Conservation (phyloP, 2,113 vertebrate species). For the Spheniscus mendiculus region DNA sequence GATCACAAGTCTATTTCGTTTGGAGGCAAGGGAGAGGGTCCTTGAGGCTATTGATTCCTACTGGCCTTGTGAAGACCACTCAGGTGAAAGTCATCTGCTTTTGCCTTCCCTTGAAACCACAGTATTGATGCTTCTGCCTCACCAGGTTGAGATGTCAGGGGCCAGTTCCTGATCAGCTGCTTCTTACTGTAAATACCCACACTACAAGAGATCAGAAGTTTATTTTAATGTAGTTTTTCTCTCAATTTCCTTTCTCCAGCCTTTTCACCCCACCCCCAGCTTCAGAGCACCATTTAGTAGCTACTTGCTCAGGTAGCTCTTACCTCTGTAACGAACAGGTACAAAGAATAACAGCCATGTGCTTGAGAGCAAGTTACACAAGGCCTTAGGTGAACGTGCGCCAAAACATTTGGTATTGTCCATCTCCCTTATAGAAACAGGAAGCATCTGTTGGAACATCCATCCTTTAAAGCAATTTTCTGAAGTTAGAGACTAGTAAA, state of each 20-base stretch:
- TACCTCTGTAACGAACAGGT: not conserved
- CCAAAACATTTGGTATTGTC: not conserved
- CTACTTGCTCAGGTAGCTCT: not conserved
- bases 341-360: rapidly evolving
- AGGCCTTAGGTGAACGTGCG: not conserved
- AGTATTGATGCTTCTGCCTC: not conserved
- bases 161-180: not conserved
- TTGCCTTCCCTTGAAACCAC: not conserved
- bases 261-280: not conserved
- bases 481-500: not conserved
- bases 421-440: not conserved
- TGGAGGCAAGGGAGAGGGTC: not conserved
- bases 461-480: not conserved
- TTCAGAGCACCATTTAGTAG: not conserved
- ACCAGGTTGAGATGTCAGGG: not conserved
- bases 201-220: not conserved
- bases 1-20: not conserved
- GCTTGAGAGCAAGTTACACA: not conserved
- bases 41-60: not conserved
- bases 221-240: not conserved
- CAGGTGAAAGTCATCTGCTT: not conserved
- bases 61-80: not conserved
- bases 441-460: not conserved
- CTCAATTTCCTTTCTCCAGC: not conserved
- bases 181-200: not conserved